These are phyloP conservation scores for Petaurus breviceps DNA, from an alignment of 2,113 vertebrate genomes.

Conservation along the genomic window DNA sequence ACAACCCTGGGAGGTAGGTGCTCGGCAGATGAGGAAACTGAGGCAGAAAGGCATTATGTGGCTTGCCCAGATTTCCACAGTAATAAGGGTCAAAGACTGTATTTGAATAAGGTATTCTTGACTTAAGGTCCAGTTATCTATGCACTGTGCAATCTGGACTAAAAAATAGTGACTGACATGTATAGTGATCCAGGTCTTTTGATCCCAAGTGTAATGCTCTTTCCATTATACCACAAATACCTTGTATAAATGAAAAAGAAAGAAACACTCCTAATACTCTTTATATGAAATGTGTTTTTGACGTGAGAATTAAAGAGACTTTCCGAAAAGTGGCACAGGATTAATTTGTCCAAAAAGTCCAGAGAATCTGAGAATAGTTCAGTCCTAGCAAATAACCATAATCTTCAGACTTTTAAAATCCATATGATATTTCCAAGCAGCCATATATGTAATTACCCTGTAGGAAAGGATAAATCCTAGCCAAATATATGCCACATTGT, in stretches of 20 bases:
- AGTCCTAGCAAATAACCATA: not conserved
- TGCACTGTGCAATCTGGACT: not conserved
- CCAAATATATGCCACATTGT: not conserved
- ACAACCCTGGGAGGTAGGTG: not conserved
- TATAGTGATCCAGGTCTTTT: not conserved
- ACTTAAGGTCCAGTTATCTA: not conserved
- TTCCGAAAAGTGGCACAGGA: accelerated
- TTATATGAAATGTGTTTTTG: not conserved
- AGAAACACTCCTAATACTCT: not conserved
- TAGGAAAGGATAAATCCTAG: not conserved
- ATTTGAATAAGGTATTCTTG: not conserved
- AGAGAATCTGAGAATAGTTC: not conserved
- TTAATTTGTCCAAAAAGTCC: not conserved
- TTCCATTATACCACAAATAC: not conserved
- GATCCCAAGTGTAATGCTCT: not conserved
- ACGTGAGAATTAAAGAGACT: not conserved
- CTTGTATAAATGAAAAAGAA: not conserved
- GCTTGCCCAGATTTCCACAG: not conserved
- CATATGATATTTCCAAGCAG: no score
- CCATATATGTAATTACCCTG: not conserved
- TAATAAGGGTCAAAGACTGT: not conserved
- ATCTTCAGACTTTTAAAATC: no score
- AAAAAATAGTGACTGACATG: not conserved
- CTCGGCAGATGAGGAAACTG: not conserved
- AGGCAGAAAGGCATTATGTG: not conserved